A percentile compares a stretch with the other conserved stretches of the same genome.
Evolutionary conservation across 2,113 vertebrate genomes (phyloP).

Genomic region (Oryzias woworae): DNA sequence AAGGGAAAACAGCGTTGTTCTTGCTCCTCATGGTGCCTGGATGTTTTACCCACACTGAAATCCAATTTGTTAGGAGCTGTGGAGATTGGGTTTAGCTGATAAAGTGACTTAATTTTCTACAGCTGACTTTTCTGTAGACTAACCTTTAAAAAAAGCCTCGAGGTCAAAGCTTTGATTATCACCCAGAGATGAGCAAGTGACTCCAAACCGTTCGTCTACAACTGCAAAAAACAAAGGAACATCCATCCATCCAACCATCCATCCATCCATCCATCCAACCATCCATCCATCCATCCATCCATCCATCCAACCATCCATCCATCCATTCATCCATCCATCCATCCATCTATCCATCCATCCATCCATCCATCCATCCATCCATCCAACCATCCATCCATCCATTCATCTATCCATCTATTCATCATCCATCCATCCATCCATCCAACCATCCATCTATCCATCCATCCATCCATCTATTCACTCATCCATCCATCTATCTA

Average conservation of each 20-base stretch:
- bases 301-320: background rate
- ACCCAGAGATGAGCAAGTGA: constrained; percentile 13
- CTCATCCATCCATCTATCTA: no score
- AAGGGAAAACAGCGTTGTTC: constrained; percentile 36
- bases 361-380: no score
- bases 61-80: constrained; percentile 61
- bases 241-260: background rate
- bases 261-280: background rate
- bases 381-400: no score
- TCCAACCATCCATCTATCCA: no score
- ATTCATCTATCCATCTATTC: no score
- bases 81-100: constrained; percentile 71
- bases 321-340: background rate
- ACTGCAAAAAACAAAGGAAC: background rate
- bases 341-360: background rate
- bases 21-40: background rate
- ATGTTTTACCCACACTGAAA: constrained; percentile 36
- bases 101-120: constrained; percentile 76
- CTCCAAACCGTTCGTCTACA: no score
- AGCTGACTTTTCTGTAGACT: constrained; percentile 59
- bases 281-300: background rate
- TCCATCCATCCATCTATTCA: no score
- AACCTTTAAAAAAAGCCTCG: constrained; percentile 54
- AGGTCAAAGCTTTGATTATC: constrained; percentile 33
- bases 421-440: no score